phyloP scores from a whole-genome alignment of 2,888 invertebrate genomes.

The Pristionchus japonicus region DNA sequence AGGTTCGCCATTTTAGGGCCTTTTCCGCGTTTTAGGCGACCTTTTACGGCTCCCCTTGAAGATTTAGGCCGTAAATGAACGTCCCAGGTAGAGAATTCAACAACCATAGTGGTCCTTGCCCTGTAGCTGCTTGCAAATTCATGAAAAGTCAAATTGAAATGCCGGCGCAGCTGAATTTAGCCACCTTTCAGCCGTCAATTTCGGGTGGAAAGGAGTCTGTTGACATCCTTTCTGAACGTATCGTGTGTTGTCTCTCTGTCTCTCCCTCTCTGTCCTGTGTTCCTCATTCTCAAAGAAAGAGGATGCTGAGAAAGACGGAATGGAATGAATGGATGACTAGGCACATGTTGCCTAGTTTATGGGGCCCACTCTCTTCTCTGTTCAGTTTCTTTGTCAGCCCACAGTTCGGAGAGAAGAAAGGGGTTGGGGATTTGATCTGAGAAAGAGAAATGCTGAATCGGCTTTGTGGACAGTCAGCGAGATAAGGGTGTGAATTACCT shows the following conservation, averaged over 20 bases:
- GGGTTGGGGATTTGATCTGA: background rate
- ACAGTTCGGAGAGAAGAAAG: background rate
- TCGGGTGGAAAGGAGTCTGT: background rate
- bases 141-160: background rate
- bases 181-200: background rate
- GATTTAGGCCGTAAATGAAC: too few species aligned
- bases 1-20: too few species aligned
- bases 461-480: background rate
- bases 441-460: background rate
- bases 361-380: background rate
- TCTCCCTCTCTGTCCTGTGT: background rate
- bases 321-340: background rate
- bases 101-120: too few species aligned
- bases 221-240: background rate
- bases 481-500: slow-evolving; percentile 20
- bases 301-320: background rate
- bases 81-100: too few species aligned
- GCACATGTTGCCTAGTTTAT: slow-evolving; percentile 26
- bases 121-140: background rate
- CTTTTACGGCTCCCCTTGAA: too few species aligned
- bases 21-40: too few species aligned
- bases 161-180: background rate
- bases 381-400: background rate
- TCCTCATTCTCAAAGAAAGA: background rate
- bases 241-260: slow-evolving; percentile 8